Percentiles rank a stretch among this genome's conserved stretches.
Conservation (phyloP, 2,113 vertebrate genomes). For the Clupea harengus region DNA sequence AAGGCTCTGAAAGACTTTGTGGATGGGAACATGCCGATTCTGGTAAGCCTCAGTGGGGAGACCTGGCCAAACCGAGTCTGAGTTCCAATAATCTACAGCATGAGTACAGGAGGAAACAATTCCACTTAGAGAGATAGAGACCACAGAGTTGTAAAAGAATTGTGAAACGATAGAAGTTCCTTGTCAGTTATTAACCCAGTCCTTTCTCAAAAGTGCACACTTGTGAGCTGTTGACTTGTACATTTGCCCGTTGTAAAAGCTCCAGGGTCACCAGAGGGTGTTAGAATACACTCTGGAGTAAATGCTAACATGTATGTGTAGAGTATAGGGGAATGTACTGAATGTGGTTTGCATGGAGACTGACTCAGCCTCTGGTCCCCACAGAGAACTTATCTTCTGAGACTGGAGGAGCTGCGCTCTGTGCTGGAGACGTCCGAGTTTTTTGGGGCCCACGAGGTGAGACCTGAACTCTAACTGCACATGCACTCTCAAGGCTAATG, state of each 20-base stretch:
- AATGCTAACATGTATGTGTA: neutral
- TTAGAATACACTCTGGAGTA: neutral
- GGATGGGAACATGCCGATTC: constrained; percentile 67
- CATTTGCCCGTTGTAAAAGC: neutral
- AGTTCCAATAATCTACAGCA: neutral
- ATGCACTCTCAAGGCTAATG: neutral
- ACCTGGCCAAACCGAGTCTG: neutral
- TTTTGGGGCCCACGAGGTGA: constrained; percentile 85
- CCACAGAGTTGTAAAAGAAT: neutral
- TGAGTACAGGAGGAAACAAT: neutral
- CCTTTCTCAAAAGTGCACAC: neutral
- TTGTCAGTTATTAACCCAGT: neutral
- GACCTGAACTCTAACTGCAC: neutral
- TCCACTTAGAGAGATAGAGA: neutral
- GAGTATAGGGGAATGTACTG: no score
- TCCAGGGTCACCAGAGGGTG: neutral
- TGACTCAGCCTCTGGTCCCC: neutral
- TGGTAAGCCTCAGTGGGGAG: constrained; percentile 69
- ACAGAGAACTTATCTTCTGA: constrained; percentile 76
- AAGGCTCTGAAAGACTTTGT: constrained; percentile 80
- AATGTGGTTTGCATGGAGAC: neutral
- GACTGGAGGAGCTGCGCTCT: constrained; percentile 73
- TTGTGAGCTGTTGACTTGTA: neutral
- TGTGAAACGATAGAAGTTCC: neutral
- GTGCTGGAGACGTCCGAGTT: constrained; percentile 79